Percentiles rank a stretch among this genome's conserved stretches.
Conservation (phyloP, 2,113 vertebrate species). For the Columba livia region DNA sequence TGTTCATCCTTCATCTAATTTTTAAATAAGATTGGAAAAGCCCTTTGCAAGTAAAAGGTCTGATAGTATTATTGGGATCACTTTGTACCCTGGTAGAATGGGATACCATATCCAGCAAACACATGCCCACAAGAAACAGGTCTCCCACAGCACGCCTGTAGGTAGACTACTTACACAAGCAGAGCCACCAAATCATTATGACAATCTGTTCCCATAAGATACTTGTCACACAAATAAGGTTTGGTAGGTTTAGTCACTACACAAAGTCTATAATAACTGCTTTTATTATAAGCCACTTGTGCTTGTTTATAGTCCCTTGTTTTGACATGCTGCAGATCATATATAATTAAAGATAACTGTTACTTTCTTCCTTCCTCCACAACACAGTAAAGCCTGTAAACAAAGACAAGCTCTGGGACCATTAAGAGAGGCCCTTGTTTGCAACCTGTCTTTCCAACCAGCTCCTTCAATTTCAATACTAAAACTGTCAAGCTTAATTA, state of each 20-base stretch:
- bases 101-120: background rate
- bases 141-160: background rate
- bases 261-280: background rate
- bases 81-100: background rate
- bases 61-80: background rate
- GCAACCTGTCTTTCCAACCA: slow-evolving; percentile 41
- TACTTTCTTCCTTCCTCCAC: background rate
- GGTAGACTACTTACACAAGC: background rate
- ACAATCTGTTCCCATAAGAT: background rate
- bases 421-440: slow-evolving; percentile 52
- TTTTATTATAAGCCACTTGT: slow-evolving; percentile 3
- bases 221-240: background rate
- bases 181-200: background rate
- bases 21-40: background rate
- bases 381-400: slow-evolving; percentile 37
- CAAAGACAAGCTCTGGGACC: slow-evolving; percentile 59
- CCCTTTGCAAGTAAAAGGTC: background rate
- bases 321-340: slow-evolving; percentile 23
- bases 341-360: slow-evolving; percentile 50
- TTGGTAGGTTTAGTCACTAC: background rate
- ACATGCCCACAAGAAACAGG: background rate
- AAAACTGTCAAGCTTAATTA: slow-evolving; percentile 69
- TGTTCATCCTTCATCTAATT: background rate
- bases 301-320: slow-evolving; percentile 9
- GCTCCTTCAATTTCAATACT: slow-evolving; percentile 51